Base-by-base conservation (phyloP, 2,888 invertebrate genomes). In the Proisotoma minuta region DNA sequence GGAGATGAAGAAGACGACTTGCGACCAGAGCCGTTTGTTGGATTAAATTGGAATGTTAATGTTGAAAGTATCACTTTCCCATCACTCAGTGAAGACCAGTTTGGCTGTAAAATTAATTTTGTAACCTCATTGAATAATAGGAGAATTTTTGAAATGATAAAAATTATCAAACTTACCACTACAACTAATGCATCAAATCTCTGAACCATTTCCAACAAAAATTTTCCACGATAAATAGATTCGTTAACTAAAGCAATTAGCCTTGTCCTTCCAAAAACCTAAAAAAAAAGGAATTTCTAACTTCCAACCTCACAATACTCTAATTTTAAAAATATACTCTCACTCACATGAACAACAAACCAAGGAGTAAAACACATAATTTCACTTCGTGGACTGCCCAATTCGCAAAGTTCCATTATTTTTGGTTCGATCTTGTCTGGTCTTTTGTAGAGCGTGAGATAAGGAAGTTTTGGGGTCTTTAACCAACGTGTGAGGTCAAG, bases 21-120 rank as follows among this genome's bases (percentile, higher is more conserved):
- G 59, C 40, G 34, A 39, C 50, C 24, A 22, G 23, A 18, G 3
- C 8, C 15, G 58, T 48, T 10, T 12, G 69, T 65, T 39, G 72
- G 73, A 49, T 70, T 67, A 51, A 70, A 73, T 60, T 71, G 73
- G 69, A 73, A 73, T 68, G 71, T 70, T 51, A 73, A 48, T 8
- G 70, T 66, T 2, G 70, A 69, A 26, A 70, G 57, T 56, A 73
- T 69, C 57, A 68, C 68, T 58, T 62, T 66, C 27, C 71, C 70
- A 63, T 72, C 67, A 52, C 69, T 71, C 29, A 72, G 57, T 27
- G 62, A 61, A 26, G 69, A 65, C 72, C 72, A 72, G 39, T 70
- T 69, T 67, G 72, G 73, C 73, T 73, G 43, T 18, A 57, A 57
- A 50, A 34, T 34, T 10, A 34, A 34, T 34, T 10, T 34, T 34